These are phyloP conservation scores for Pluvialis apricaria DNA, from an alignment of 2,113 vertebrate genomes.

Conservation along the genomic window DNA sequence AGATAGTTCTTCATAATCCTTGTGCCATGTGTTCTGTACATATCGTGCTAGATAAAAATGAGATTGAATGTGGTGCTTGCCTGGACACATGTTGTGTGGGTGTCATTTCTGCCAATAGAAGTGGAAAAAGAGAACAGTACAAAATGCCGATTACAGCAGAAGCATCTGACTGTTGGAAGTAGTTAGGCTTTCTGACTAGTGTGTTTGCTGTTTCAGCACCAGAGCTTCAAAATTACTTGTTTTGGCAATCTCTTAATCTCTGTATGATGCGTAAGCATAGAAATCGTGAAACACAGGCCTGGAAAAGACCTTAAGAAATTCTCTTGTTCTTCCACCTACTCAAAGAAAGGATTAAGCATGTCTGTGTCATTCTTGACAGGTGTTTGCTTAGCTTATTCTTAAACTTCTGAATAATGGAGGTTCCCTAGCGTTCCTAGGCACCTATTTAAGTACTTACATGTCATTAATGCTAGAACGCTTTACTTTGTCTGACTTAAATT, in stretches of 20 bases:
- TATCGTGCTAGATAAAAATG: not conserved
- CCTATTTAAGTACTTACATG: not conserved
- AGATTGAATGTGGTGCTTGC: not conserved
- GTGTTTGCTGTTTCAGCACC: constrained; percentile 18
- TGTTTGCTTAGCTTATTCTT: constrained; percentile 28
- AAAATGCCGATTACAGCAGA: constrained; percentile 7
- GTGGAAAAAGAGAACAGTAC: constrained; percentile 30
- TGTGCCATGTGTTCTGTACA: constrained; percentile 36
- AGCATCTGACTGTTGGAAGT: constrained; percentile 1
- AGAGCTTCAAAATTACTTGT: not conserved
- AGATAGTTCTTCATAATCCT: not conserved
- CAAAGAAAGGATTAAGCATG: not conserved
- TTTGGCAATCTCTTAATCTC: constrained; percentile 37
- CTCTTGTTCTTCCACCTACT: constrained; percentile 29
- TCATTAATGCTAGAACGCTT: not conserved
- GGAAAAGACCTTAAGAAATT: constrained; percentile 50
- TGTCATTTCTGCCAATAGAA: constrained; percentile 47
- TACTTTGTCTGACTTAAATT: not conserved
- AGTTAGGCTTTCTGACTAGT: not conserved
- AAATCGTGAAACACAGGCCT: not conserved
- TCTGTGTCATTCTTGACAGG: constrained; percentile 15
- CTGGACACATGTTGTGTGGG: constrained; percentile 58
- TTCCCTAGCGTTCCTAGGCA: not conserved
- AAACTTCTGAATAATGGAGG: not conserved
- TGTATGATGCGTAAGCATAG: not conserved